Conservation (phyloP, 2,797 vertebrate species). For the Poeciliopsis presidionis region DNA sequence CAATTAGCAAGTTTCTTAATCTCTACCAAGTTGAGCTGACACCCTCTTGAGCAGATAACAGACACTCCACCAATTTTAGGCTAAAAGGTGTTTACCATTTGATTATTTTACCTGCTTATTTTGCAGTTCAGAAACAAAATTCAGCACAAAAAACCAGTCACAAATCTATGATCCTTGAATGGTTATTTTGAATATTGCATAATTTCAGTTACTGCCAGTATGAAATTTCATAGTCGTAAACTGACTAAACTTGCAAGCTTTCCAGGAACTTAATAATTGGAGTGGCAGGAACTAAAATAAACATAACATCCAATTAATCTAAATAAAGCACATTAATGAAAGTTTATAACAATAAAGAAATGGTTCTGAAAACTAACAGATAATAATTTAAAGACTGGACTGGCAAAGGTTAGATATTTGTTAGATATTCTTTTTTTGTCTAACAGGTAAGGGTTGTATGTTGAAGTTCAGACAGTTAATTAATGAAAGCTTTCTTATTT, state of each 20-base stretch:
- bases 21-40: background rate
- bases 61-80: too few relatives aligned
- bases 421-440: constrained; percentile 51
- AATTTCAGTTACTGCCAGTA: background rate
- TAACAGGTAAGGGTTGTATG: constrained; percentile 45
- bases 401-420: constrained; percentile 36
- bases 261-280: background rate
- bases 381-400: constrained; percentile 18
- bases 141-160: background rate
- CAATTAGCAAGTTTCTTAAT: background rate
- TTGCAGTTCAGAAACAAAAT: too few relatives aligned
- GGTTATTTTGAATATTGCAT: background rate
- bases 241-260: background rate
- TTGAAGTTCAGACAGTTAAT: constrained; percentile 57
- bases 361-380: constrained; percentile 21
- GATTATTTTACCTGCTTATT: too few relatives aligned
- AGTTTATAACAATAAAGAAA: constrained; percentile 22
- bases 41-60: background rate
- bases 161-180: background rate
- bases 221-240: background rate
- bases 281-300: background rate
- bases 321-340: constrained; percentile 17
- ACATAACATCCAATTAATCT: background rate
- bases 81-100: too few relatives aligned
- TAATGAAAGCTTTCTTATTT: constrained; percentile 45